phyloP scores from a whole-genome alignment of 2,888 invertebrate genomes.

The Parochlus steinenii region DNA sequence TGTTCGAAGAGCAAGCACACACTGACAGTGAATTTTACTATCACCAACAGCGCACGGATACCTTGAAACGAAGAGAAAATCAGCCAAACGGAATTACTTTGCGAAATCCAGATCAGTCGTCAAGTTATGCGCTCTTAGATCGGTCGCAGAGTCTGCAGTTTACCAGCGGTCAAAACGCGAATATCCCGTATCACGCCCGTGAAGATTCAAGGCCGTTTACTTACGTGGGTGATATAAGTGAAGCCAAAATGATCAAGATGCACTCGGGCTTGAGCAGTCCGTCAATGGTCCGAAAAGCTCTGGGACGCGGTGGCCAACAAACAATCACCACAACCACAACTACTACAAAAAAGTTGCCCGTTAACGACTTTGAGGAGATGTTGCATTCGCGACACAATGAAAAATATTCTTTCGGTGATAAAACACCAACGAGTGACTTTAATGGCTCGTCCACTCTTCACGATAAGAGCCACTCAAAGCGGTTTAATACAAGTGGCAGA shows the following conservation, averaged over 20 bases:
- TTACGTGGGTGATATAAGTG: slow-evolving; percentile 33
- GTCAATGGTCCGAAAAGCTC: slow-evolving; percentile 62
- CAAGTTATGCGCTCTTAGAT: slow-evolving; percentile 28
- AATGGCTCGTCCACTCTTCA: too few species aligned
- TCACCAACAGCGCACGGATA: too few species aligned
- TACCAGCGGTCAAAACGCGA: slow-evolving; percentile 28
- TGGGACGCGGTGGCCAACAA: slow-evolving; percentile 22
- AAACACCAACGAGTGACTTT: slow-evolving; percentile 13
- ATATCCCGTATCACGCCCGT: slow-evolving; percentile 83
- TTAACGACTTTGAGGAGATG: slow-evolving; percentile 29
- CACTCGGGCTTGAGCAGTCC: slow-evolving; percentile 67
- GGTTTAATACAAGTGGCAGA: too few species aligned
- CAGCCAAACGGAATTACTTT: slow-evolving; percentile 12
- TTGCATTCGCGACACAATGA: slow-evolving; percentile 24
- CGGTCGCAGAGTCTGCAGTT: slow-evolving; percentile 26
- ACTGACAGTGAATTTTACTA: slow-evolving; percentile 7
- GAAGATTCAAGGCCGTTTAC: slow-evolving; percentile 79
- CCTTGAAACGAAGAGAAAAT: slow-evolving; percentile 5
- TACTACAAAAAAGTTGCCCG: slow-evolving; percentile 25
- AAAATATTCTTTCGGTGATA: slow-evolving; percentile 17
- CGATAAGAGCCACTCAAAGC: too few species aligned
- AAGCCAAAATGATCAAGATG: slow-evolving; percentile 40
- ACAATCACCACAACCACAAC: slow-evolving; percentile 26
- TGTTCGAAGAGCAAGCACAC: slow-evolving; percentile 1
- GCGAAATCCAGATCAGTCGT: slow-evolving; percentile 24